Evolutionary conservation across 2,797 vertebrate genomes (phyloP).

Genomic region (Podargus strigoides): DNA sequence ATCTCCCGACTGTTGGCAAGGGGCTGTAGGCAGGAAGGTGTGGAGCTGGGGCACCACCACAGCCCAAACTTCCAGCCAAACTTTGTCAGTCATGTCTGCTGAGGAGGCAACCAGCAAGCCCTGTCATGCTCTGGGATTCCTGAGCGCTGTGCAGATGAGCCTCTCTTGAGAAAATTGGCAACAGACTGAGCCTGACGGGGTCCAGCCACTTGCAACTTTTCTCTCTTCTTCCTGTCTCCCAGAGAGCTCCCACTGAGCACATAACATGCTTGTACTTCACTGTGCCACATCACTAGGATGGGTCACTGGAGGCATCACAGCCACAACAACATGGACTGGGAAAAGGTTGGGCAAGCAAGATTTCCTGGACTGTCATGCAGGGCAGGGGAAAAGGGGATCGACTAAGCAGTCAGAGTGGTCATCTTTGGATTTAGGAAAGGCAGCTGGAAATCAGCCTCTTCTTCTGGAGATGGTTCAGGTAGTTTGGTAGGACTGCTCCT

Average conservation of each 20-base stretch:
- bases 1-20: neutral
- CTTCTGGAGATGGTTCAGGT: neutral
- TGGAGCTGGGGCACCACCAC: neutral
- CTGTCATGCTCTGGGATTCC: neutral
- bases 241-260: neutral
- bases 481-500: neutral
- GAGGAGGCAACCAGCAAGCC: neutral
- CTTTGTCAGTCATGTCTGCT: neutral
- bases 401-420: neutral
- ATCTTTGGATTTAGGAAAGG: neutral
- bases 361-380: neutral
- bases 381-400: neutral
- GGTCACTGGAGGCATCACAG: neutral
- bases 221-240: neutral
- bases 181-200: neutral
- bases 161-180: neutral
- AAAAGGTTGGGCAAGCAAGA: neutral
- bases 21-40: neutral
- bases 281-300: neutral
- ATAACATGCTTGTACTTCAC: rapidly evolving
- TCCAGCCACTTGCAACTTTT: neutral
- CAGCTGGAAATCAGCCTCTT: neutral
- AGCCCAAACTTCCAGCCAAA: neutral
- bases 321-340: neutral
- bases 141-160: neutral